phyloP scores from a whole-genome alignment of 1,140 invertebrate species.

The Palaemon carinicauda region DNA sequence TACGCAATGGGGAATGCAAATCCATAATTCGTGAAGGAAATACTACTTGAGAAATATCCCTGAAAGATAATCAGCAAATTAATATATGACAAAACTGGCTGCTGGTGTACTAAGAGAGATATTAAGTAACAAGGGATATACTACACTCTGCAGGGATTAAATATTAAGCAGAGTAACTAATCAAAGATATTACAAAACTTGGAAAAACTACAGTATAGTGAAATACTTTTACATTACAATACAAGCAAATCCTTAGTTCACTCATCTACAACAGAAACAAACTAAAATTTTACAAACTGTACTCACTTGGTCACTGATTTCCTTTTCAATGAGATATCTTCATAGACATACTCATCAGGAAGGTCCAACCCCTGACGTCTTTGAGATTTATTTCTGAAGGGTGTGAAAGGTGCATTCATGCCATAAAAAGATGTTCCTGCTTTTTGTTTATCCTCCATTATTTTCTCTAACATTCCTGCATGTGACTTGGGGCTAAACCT shows the following conservation, averaged over 20 bases:
- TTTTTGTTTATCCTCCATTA: neutral
- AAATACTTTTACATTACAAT: too few species aligned
- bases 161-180: too few species aligned
- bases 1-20: neutral
- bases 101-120: too few species aligned
- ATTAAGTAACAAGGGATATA: too few species aligned
- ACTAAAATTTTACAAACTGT: neutral
- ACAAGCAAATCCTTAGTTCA: neutral
- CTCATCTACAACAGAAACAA: neutral
- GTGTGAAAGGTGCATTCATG: constrained; percentile 16
- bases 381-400: constrained; percentile 28
- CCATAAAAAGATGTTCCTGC: neutral
- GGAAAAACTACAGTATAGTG: too few species aligned
- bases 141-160: too few species aligned
- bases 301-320: neutral
- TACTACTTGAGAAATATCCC: constrained; percentile 26
- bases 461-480: neutral
- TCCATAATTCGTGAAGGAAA: constrained; percentile 22
- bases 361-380: neutral
- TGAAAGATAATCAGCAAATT: too few species aligned
- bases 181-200: too few species aligned
- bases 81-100: too few species aligned
- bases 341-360: neutral
- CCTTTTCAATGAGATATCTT: neutral
- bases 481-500: constrained; percentile 13